A percentile compares a stretch with the other conserved stretches of the same genome.
These are phyloP conservation scores for Carabus problematicus DNA, from an alignment of 2,888 invertebrate species.

Conservation along the genomic window DNA sequence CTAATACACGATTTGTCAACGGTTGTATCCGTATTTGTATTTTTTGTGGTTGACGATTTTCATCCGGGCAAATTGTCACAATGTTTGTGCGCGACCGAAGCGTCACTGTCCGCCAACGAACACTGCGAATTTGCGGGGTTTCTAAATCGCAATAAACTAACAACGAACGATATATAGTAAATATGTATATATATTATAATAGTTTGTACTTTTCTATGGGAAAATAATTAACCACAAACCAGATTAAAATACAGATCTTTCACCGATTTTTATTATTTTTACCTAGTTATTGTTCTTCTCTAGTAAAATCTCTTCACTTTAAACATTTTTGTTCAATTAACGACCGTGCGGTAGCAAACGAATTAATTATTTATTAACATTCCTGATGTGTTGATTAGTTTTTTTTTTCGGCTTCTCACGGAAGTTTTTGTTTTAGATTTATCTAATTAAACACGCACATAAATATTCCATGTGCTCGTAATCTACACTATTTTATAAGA, in stretches of 20 bases:
- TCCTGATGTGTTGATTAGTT: constrained; percentile 18
- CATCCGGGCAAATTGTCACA: constrained; percentile 11
- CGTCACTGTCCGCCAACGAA: too few relatives aligned
- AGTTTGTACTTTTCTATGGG: too few relatives aligned
- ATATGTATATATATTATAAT: too few relatives aligned
- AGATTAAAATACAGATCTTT: too few relatives aligned
- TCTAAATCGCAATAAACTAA: too few relatives aligned
- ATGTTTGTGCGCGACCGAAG: constrained; percentile 2
- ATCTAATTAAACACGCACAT: constrained; percentile 31
- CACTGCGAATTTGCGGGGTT: too few relatives aligned
- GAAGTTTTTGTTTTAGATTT: constrained; percentile 31
- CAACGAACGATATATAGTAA: too few relatives aligned
- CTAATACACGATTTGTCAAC: constrained; percentile 8
- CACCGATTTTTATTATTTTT: too few relatives aligned
- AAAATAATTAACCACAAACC: too few relatives aligned
- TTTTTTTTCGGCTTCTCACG: constrained; percentile 27
- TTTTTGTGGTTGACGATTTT: constrained; percentile 14
- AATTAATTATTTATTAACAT: constrained; percentile 25
- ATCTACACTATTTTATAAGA: too few relatives aligned
- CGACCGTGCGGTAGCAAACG: constrained; percentile 24
- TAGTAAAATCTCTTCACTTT: not conserved
- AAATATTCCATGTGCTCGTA: not conserved
- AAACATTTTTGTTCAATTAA: constrained; percentile 12
- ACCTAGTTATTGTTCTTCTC: not conserved
- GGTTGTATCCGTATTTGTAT: too few relatives aligned